Evolutionary conservation across 2,797 vertebrate genomes (phyloP).

Genomic region (Pipistrellus pipistrellus): DNA sequence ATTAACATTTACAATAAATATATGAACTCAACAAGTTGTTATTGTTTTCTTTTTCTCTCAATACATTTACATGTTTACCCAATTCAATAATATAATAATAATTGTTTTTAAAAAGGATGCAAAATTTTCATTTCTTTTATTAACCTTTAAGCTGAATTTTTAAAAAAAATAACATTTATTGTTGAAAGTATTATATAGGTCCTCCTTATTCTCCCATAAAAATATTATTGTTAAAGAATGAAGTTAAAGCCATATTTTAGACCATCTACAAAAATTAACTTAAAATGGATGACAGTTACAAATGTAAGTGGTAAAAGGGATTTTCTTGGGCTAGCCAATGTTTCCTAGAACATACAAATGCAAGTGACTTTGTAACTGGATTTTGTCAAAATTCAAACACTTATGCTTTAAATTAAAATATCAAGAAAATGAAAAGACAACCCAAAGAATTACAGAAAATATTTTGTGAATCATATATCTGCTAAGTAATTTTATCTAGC

Average conservation of each 20-base stretch:
- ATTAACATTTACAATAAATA: background rate
- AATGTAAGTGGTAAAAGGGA: background rate
- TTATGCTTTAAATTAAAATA: background rate
- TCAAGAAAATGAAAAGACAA: background rate
- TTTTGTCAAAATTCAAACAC: background rate
- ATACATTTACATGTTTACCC: background rate
- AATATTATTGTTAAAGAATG: no score
- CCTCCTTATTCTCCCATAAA: no score
- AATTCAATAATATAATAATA: background rate
- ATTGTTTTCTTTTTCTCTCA: slow-evolving; percentile 9
- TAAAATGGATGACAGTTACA: background rate
- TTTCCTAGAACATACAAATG: background rate
- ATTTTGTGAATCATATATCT: background rate
- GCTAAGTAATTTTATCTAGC: background rate
- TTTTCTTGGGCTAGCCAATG: background rate
- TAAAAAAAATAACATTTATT: no score
- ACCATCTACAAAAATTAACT: no score
- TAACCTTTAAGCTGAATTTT: no score
- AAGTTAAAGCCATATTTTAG: no score
- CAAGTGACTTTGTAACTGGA: background rate
- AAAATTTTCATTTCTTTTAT: background rate
- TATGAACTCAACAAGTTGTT: background rate
- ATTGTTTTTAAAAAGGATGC: background rate
- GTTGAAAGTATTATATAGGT: no score
- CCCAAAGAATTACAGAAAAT: background rate